Base-by-base conservation (phyloP, 2,888 invertebrate species). In the Eupithecia subumbrata region DNA sequence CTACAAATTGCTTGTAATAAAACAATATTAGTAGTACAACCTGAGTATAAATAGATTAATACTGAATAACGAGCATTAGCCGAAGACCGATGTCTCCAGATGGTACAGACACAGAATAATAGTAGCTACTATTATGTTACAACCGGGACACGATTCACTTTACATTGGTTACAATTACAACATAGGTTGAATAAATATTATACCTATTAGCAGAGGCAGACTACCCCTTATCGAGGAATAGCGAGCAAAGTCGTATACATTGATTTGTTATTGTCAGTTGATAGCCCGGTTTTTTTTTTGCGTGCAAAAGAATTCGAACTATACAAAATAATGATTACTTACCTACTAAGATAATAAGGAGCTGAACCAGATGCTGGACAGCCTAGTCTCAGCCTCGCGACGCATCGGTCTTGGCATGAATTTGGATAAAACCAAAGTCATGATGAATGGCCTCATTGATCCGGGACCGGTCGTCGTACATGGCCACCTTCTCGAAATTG, bases 41-140 rank as follows among this genome's bases (percentile, higher is more conserved):
- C 18, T 75, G 66, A 12, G 18, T 56, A 73, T 73, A 73, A 67
- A 76, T 78, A 77, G 76, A 81, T 88, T 90, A 90, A 88, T 89
- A 86, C 85, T 86, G 83, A 87, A 88, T 88, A 74, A 86, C 87
- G 86, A 88, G 84, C 87, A 90, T 91, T 91, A 91, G 84, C 83
- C 80, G 87, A 87, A 87, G 87, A 88, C 82, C 72, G 77, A 77
- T 75, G 89, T 94, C 94, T 80, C 94, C 80, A 86, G 78, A 88
- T 89, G 94, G 94, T 93, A 94, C 94, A 92, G 88, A n/a, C 40
- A 68, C 43, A 68, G 40, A 68, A 68, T 68, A 43, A 12, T 9
- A 34, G 64, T 34, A 34, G 12, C 16, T 37, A 40, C 40, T 40
- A 40, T 67, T 5, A 43, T 56, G 25, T 67, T 40, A 67, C 43